Base-by-base conservation (phyloP, 2,797 vertebrate species). In the Notamacropus eugenii region DNA sequence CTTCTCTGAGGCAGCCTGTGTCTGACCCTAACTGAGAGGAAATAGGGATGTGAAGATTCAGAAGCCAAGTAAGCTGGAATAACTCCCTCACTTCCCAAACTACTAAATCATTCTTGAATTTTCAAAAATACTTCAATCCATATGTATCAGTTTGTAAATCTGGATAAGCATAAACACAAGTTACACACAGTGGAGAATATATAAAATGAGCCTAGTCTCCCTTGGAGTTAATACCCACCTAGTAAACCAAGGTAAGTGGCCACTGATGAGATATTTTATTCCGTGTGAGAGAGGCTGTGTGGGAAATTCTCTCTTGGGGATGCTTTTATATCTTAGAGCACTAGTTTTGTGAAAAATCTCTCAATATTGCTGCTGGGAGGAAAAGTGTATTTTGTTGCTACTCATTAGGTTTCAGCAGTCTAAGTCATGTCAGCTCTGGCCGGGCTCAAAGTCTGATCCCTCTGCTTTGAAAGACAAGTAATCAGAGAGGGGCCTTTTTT, bases 61-160 rank as follows among this genome's bases (percentile, higher is more conserved):
- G 96, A 97, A 95, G 97, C 93, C 95, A 96, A 95, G 94, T 40
- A 93, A 96, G 67, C 96, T 96, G 93, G 93, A 57, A 93, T 91
- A 97, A 92, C 94, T 96, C 93, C 93, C 95, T 55, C 57, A 91
- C 55, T 96, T 96, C 92, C 94, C 95, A 95, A 93, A 96, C 94
- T 93, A 91, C 93, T 96, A 97, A 97, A 96, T 97, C 93, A 96
- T 90, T 87, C 91, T 74, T 22, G 40, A 96, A 57, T 34, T 94
- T 96, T 94, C 92, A 56, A 92, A 97, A 94, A 55, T 52, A 90
- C 24, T 55, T 58, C 90, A 95, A 96, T 91, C n/a, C 95, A 97
- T 91, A 91, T 40, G 82, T 92, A 92, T 12, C 24, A 14, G 55
- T 97, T 40, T 95, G 13, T 40, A 54, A 57, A 56, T 5, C 1